These are phyloP conservation scores for Suricata suricatta DNA, from an alignment of 2,113 vertebrate genomes.

Conservation along the genomic window DNA sequence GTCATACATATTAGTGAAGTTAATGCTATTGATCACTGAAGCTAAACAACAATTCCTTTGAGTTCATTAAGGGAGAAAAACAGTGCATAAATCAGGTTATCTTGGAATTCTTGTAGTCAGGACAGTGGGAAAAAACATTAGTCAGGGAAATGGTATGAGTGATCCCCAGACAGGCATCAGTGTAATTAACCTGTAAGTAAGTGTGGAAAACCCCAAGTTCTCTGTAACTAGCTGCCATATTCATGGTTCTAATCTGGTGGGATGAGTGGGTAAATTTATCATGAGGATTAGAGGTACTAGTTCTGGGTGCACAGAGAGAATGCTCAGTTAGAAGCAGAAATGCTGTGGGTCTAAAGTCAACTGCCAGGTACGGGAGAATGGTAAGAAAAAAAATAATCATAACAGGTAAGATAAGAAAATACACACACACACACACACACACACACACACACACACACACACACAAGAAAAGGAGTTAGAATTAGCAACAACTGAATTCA, in stretches of 20 bases:
- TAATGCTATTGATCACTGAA: neutral
- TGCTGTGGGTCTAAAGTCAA: neutral
- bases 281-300: neutral
- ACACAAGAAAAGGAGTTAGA: neutral
- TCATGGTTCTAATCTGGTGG: neutral
- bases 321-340: neutral
- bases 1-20: neutral
- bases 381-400: neutral
- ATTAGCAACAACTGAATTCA: neutral
- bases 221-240: neutral
- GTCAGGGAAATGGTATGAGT: neutral
- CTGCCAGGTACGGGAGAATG: neutral
- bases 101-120: neutral
- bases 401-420: neutral
- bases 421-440: neutral
- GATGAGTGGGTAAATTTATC: neutral
- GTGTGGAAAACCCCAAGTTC: neutral
- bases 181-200: neutral
- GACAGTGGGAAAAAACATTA: neutral
- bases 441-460: no score
- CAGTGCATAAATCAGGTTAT: neutral
- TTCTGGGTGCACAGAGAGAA: neutral
- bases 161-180: neutral
- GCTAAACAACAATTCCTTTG: neutral
- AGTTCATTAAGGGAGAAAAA: neutral